Percentiles rank a stretch among this genome's conserved stretches.
These are phyloP conservation scores for Strigamia crassipes DNA, from an alignment of 2,888 invertebrate genomes.

Conservation along the genomic window DNA sequence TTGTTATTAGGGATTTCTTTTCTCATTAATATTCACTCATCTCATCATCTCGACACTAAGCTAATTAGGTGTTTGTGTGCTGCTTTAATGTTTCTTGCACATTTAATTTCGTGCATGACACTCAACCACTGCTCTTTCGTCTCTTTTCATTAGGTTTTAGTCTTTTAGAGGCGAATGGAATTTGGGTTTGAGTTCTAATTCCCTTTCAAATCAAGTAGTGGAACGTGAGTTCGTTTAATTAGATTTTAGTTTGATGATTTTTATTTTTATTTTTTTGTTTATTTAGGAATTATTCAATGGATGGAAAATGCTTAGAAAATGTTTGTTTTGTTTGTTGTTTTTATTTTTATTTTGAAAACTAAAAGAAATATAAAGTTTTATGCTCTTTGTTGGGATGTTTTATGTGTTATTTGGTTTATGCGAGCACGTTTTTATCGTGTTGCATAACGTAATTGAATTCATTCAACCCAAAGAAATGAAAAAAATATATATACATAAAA, in stretches of 20 bases:
- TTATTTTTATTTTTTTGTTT: neutral
- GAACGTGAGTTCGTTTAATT: neutral
- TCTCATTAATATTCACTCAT: slow-evolving; percentile 25
- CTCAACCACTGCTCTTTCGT: neutral
- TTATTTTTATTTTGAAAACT: no score
- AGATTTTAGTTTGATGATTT: neutral
- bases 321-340: no score
- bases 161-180: neutral
- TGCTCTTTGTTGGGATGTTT: neutral
- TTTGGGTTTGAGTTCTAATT: neutral
- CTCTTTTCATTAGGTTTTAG: slow-evolving; percentile 2
- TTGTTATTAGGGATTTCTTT: neutral
- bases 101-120: slow-evolving; percentile 15
- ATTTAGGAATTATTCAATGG: no score
- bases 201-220: neutral
- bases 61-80: slow-evolving; percentile 22
- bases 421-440: neutral
- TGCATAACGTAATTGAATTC: neutral
- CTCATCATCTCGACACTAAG: slow-evolving; percentile 25
- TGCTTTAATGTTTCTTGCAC: slow-evolving; percentile 25
- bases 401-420: neutral
- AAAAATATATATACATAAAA: no score
- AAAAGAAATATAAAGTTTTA: neutral
- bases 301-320: no score
- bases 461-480: neutral